These are phyloP conservation scores for Heterohyrax brucei DNA, from an alignment of 2,797 vertebrate species.

Conservation along the genomic window DNA sequence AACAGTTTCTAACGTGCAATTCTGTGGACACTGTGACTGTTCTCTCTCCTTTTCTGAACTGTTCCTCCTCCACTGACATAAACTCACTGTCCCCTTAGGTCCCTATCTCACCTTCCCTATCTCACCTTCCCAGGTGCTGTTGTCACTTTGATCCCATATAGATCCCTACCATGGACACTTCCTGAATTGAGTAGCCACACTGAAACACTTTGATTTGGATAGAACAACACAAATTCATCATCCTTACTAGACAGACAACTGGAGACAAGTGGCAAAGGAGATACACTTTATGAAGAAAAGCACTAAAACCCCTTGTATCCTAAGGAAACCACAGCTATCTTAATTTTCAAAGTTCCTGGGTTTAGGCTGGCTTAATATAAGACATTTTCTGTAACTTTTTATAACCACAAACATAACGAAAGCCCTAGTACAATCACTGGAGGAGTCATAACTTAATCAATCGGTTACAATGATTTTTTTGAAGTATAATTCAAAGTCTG, in stretches of 20 bases:
- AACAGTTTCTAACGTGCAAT: background rate
- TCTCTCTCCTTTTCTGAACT: background rate
- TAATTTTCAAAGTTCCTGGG: constrained; percentile 47
- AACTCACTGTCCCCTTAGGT: background rate
- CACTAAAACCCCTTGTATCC: background rate
- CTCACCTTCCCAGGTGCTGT: background rate
- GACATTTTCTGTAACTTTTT: constrained; percentile 45
- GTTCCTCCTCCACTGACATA: background rate
- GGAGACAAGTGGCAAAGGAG: background rate
- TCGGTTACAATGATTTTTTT: background rate
- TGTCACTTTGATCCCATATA: background rate
- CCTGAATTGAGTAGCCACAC: background rate
- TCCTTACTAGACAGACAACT: constrained; percentile 29
- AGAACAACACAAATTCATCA: background rate
- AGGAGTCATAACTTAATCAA: background rate
- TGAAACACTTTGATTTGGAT: background rate
- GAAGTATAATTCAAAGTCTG: constrained; percentile 3
- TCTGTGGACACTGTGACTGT: background rate
- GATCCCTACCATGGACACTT: background rate
- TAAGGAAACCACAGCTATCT: constrained; percentile 34
- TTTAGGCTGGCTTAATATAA: constrained; percentile 37
- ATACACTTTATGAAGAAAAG: background rate
- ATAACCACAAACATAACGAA: constrained; percentile 19
- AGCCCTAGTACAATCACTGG: background rate
- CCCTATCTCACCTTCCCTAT: background rate